These are phyloP conservation scores for Subanguina moxae DNA, from an alignment of 1,140 invertebrate genomes.

Conservation along the genomic window DNA sequence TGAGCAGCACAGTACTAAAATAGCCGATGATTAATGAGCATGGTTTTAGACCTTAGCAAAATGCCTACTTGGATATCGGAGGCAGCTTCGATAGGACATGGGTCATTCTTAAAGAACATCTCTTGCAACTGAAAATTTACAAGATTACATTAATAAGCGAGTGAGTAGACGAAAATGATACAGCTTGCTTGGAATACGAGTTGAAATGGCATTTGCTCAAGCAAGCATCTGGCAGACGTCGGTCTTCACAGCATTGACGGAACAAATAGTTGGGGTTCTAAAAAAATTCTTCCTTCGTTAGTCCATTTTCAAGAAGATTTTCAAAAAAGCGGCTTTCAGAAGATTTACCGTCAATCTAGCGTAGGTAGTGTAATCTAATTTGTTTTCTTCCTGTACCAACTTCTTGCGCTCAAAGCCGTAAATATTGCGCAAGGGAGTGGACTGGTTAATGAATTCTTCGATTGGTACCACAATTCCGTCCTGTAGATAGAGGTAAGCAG, in stretches of 20 bases:
- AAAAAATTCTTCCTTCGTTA: not conserved
- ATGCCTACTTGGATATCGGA: constrained; percentile 24
- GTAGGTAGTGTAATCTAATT: constrained; percentile 31
- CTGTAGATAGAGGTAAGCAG: constrained; percentile 25
- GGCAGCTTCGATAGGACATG: constrained; percentile 45
- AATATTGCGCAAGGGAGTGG: constrained; percentile 29
- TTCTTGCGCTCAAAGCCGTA: constrained; percentile 45
- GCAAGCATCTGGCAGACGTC: constrained; percentile 53
- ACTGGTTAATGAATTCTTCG: constrained; percentile 39
- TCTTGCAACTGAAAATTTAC: constrained; percentile 34
- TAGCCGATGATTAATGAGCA: no score
- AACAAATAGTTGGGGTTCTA: constrained; percentile 47
- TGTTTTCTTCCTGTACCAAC: constrained; percentile 11
- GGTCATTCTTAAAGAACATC: constrained; percentile 48
- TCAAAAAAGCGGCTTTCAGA: not conserved
- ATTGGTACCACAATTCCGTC: constrained; percentile 44
- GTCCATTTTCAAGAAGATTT: not conserved
- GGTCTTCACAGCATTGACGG: constrained; percentile 50
- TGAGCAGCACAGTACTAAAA: constrained; percentile 42
- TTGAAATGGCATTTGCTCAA: constrained; percentile 55
- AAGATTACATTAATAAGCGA: not conserved
- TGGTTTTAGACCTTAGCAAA: no score
- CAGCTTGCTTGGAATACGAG: constrained; percentile 47
- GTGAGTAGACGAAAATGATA: not conserved
- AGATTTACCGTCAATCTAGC: constrained; percentile 33